Evolutionary conservation across 2,113 vertebrate genomes (phyloP), one percentile per base, ranked within the genome.

Genomic region (Calonectris borealis): DNA sequence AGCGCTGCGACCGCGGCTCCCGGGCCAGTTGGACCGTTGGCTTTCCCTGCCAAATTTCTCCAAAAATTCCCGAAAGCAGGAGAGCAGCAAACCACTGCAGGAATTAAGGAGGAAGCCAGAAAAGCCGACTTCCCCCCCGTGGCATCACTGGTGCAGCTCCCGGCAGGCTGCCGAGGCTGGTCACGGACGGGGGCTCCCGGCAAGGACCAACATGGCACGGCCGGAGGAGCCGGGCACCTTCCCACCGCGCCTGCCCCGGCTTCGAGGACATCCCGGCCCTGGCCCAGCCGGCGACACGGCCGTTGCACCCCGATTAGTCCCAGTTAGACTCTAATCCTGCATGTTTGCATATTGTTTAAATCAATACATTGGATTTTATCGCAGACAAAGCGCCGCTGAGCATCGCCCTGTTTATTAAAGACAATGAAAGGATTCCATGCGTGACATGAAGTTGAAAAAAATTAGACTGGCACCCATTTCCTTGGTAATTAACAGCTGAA

Each of bases 131-230:
- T 64, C 38, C 32, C 27, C 54, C 26, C 6, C 60, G 13, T 14
- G 5, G 42, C 62, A 34, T 16, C 10, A 3, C 46, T 5, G 29
- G 34, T 38, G 25, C n/a, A 16, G 40, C 5, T 44, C 24, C 58
- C 31, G 2, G 25, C 27, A 34, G 25, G n/a, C 24, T 25, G 44
- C 48, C 7, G 2, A 32, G 17, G 64, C 64, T 68, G 44, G 60
- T 31, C 58, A 38, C 0, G 0, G 82, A 16, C 0, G 0, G 44
- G 25, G 46, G 42, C 36, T 79, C 22, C 55, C 10, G 1, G 7
- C 4, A 5, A 52, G 69, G 79, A 19, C 29, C 6, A 40, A 27
- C 44, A 11, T 7, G 9, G n/a, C 27, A 5, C 0, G 3, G 54
- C 22, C 3, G 3, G 52, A 22, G 38, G 29, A 46, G 27, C 70